phyloP scores from a whole-genome alignment of 2,797 vertebrate genomes.

The Caiman crocodilus region DNA sequence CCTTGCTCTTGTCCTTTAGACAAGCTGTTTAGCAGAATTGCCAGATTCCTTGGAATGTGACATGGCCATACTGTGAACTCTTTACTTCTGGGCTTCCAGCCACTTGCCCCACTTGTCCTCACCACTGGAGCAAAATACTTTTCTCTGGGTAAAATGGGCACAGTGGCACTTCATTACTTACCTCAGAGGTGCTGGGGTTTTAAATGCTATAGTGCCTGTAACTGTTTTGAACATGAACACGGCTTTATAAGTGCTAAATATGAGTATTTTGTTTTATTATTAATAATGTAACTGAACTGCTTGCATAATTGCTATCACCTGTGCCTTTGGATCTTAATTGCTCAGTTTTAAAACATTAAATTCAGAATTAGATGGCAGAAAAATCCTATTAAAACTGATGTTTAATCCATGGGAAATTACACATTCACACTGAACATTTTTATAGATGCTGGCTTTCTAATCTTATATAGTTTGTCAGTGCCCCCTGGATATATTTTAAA shows the following conservation, averaged over 20 bases:
- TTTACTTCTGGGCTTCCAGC: no score
- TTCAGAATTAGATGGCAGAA: constrained; percentile 44
- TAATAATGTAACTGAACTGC: background rate
- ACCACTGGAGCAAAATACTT: background rate
- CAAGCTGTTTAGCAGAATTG: no score
- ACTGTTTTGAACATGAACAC: constrained; percentile 49
- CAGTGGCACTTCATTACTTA: constrained; percentile 38
- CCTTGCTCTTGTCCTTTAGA: no score
- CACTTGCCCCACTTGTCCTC: no score
- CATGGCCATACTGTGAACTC: no score
- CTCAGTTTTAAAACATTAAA: background rate
- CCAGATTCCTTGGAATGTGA: no score
- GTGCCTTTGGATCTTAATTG: constrained; percentile 52
- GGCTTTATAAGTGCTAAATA: constrained; percentile 4
- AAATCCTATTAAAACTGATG: constrained; percentile 30
- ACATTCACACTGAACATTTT: background rate
- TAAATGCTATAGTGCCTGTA: constrained; percentile 9
- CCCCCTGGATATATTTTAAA: background rate
- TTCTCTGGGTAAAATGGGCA: constrained; percentile 45
- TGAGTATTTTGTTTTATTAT: background rate
- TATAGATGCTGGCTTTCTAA: constrained; percentile 8
- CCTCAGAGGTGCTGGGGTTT: constrained; percentile 36
- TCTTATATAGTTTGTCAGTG: constrained; percentile 37
- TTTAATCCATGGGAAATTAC: background rate
- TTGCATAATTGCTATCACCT: constrained; percentile 25